A percentile compares a stretch with the other conserved stretches of the same genome.
These are phyloP conservation scores for Sander vitreus DNA, from an alignment of 2,113 vertebrate genomes.

Conservation along the genomic window DNA sequence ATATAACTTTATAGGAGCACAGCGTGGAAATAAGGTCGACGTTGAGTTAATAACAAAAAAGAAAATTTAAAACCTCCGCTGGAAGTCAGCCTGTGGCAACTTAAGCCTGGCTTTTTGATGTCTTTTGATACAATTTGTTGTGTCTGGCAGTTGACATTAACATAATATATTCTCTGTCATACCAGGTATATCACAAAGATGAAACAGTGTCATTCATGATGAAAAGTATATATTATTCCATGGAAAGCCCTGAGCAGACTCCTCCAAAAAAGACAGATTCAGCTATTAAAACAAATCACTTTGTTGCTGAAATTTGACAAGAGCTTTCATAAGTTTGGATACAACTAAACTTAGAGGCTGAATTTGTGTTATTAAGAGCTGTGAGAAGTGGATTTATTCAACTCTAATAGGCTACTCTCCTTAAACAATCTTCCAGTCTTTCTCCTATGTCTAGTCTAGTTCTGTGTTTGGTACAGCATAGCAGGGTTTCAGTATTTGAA, in stretches of 20 bases:
- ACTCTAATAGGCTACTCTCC: background rate
- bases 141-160: conserved; percentile 4
- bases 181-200: conserved; percentile 33
- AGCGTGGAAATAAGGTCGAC: conserved; percentile 8
- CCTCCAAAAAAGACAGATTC: conserved; percentile 13
- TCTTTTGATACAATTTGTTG: conserved; percentile 25
- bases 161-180: conserved; percentile 15
- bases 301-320: conserved; percentile 29
- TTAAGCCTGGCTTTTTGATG: conserved; percentile 20
- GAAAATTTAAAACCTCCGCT: conserved; percentile 20
- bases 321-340: conserved; percentile 17
- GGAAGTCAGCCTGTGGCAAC: background rate
- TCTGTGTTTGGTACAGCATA: conserved; percentile 19
- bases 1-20: background rate
- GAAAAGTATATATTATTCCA: conserved; percentile 30
- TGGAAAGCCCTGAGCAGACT: conserved; percentile 5
- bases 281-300: conserved; percentile 24
- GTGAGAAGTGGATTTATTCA: background rate
- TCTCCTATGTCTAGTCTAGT: background rate
- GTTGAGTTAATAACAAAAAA: background rate
- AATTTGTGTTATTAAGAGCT: background rate
- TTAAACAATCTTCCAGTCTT: background rate
- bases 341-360: conserved; percentile 4
- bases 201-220: conserved; percentile 13
- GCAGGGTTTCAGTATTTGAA: conserved; percentile 1